Base-by-base conservation (phyloP, 1,140 invertebrate species). In the Drosophila athabasca region DNA sequence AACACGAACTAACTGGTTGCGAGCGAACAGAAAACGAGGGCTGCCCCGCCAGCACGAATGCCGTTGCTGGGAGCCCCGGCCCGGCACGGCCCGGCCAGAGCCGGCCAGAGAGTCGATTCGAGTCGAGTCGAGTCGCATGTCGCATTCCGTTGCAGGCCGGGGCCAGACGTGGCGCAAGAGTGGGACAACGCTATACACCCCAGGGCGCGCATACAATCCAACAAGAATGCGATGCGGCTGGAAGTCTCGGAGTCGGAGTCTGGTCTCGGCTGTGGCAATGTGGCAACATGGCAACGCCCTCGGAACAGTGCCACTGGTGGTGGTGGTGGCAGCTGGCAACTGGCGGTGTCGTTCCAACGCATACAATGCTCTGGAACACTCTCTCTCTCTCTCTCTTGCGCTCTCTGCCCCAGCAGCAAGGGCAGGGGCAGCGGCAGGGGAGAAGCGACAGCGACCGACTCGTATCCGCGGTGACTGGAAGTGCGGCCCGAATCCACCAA, bases 1-100 rank as follows among this genome's bases (percentile, higher is more conserved):
- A 83, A 79, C 80, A 84, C 76, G 84, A 89, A 88, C 83, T 88
- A 89, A 88, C 83, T 88, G 79, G 76, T 89, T 89, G 83, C 65
- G 61, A 64, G 62, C 69, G 59, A 39, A 11, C 35, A 39, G 35
- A 39, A 59, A 55, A 73, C 74, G 77, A 77, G 62, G 62, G 62
- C 67, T 57, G 26, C 58, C 59, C 51, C 15, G 31, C 35, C 35
- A 39, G 35, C 35, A 75, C 74, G 82, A 88, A 83, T 88, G 78
- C 83, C 79, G 75, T 82, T 69, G 75, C 83, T 82, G 68, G 53
- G 61, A 45, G 54, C 66, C 52, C 52, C 29, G 46, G n/a, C 39
- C 22, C 22, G 24, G 24, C 24, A 4, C 24, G 24, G 24, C 66
- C 52, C 29, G 46, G 11, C 41, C 22, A 45, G 49, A 35, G 57